Evolutionary conservation across 2,797 vertebrate genomes (phyloP), one percentile per base, ranked within the genome.

Genomic region (Epinephelus malabaricus): DNA sequence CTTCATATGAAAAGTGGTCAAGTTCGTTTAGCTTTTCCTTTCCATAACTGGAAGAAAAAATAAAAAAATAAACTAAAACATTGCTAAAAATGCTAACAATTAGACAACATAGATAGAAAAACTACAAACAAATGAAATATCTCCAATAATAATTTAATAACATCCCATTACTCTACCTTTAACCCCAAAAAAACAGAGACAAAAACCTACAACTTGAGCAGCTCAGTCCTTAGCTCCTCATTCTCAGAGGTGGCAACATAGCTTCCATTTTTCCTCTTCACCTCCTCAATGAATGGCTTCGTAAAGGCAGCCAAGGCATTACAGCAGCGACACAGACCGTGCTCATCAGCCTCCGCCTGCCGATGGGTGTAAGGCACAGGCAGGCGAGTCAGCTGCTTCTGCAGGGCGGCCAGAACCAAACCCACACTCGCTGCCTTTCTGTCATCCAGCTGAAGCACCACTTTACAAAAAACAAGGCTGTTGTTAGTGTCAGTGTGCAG

Each of bases 201-300:
- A 34, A 47, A 91, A 51, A 92, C 98, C 83, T 95, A 99, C 98
- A 98, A 99, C 86, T 96, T 96, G 46, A 97, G 65, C 83, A 99
- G 90, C 84, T 97, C 97, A 53, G 92, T 92, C 92, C 95, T 97
- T 72, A 98, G 84, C 87, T 95, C 95, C 45, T 85, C 87, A 18
- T 92, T 89, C 61, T 79, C 86, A n/a, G 79, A 54, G 7, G 55
- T 30, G 38, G 55, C 15, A 3, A 63, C 68, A 54, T 59, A 86
- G 34, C 84, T 81, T 25, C 88, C 93, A 69, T 81, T 91, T 73
- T 85, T 90, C 83, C 86, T 83, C 87, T 90, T 92, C 75, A 95
- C 92, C 88, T 97, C 95, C 88, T 96, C 93, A 76, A 96, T 89
- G 83, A 99, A 98, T 69, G 97, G 97, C 78, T 94, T 94, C 7